A percentile compares a stretch with the other conserved stretches of the same genome.
Conservation (phyloP, 1,140 invertebrate species). For the Leptinotarsa defecta region DNA sequence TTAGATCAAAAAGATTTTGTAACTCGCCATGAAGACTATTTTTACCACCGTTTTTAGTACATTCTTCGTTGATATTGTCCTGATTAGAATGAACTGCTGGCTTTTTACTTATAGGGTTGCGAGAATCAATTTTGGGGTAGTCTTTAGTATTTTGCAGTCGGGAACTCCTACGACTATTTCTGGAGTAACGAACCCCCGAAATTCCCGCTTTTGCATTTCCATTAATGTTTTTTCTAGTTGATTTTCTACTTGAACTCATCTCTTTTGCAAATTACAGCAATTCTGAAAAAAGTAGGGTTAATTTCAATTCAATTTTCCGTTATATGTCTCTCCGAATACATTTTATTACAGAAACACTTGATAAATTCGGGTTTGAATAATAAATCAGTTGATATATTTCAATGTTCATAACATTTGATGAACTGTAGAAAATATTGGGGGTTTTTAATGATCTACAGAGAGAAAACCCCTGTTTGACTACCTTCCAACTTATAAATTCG, state of each 20-base stretch:
- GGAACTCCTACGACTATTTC: background rate
- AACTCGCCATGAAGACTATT: background rate
- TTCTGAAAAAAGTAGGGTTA: constrained; percentile 6
- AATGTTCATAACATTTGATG: too few relatives aligned
- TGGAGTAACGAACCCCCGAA: background rate
- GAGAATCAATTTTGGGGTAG: background rate
- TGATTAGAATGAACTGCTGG: background rate
- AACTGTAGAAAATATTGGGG: too few relatives aligned
- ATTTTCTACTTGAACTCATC: background rate
- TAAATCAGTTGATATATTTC: too few relatives aligned
- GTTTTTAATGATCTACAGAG: too few relatives aligned
- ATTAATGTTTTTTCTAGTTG: background rate
- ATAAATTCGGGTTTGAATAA: too few relatives aligned
- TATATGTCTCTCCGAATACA: too few relatives aligned
- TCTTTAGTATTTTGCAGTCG: background rate
- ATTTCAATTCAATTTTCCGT: too few relatives aligned
- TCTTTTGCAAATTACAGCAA: background rate
- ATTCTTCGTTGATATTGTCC: background rate
- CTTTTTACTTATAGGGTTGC: background rate
- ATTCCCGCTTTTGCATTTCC: background rate
- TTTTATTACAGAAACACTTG: too few relatives aligned
- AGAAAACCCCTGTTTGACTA: too few relatives aligned
- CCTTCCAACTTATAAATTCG: too few relatives aligned
- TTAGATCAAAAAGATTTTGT: background rate
- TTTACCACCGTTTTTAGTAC: background rate